Percentiles rank a stretch among this genome's conserved stretches.
Evolutionary conservation across 2,888 invertebrate genomes (phyloP).

Genomic region (Cecidostiba fungosa): DNA sequence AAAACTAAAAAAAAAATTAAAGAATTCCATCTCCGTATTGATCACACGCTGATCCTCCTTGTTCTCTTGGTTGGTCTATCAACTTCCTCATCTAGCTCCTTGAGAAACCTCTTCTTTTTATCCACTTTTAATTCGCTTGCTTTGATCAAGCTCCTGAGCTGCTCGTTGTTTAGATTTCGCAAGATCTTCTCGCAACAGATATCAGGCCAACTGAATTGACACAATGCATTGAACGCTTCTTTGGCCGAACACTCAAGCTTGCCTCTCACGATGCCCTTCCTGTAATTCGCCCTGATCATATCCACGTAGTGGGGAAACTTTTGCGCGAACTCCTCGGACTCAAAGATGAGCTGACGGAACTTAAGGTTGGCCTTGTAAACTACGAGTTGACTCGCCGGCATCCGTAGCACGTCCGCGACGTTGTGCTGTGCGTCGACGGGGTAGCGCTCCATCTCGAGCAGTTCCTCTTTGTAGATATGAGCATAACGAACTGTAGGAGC

Average conservation of each 20-base stretch:
- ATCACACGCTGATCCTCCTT: neutral
- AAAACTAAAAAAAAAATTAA: neutral
- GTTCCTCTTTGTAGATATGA: neutral
- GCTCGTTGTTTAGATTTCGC: neutral
- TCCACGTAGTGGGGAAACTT: neutral
- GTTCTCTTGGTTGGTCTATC: neutral
- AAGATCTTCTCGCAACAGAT: neutral
- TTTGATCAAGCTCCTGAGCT: neutral
- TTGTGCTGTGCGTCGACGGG: neutral
- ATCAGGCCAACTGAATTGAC: neutral
- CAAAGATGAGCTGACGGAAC: neutral
- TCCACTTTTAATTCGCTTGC: neutral
- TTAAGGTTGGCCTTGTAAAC: neutral
- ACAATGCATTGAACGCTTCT: neutral
- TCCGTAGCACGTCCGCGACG: neutral
- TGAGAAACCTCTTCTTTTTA: neutral
- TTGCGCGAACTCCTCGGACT: neutral
- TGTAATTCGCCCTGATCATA: neutral
- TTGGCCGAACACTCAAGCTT: neutral
- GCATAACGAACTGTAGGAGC: too few species aligned
- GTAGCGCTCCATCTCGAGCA: neutral
- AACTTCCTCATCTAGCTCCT: neutral
- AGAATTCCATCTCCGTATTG: neutral
- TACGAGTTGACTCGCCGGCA: neutral
- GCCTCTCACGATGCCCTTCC: neutral